A percentile compares a stretch with the other conserved stretches of the same genome.
Evolutionary conservation across 1,140 invertebrate genomes (phyloP).

Genomic region (Coptotermes formosanus): DNA sequence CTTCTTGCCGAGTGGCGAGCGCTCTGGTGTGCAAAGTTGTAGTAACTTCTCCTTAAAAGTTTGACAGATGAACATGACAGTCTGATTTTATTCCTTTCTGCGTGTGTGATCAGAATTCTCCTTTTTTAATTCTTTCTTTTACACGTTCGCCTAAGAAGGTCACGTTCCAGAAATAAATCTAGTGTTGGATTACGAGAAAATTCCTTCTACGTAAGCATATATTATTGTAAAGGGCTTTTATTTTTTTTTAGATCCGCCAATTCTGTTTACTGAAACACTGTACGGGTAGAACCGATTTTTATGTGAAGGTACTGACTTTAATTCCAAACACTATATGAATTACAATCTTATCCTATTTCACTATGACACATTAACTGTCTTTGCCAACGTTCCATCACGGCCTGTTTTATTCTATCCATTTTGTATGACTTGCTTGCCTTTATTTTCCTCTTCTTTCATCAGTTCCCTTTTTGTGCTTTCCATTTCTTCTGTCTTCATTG

Average conservation of each 20-base stretch:
- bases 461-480: no score
- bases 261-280: neutral
- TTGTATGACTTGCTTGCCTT: no score
- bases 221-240: neutral
- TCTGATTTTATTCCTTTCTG: neutral
- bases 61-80: neutral
- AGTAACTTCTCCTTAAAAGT: neutral
- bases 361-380: no score
- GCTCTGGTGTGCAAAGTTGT: no score
- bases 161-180: slow-evolving; percentile 12
- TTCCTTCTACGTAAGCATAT: neutral
- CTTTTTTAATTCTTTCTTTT: neutral
- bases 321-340: no score
- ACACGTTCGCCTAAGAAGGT: neutral
- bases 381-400: no score
- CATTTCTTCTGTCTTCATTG: no score
- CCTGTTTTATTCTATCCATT: no score
- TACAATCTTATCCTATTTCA: no score
- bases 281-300: neutral
- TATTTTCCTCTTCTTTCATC: no score
- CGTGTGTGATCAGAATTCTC: neutral
- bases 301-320: no score
- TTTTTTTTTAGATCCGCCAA: neutral
- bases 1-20: no score
- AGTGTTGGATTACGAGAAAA: neutral